phyloP scores from a whole-genome alignment of 2,888 invertebrate genomes.

The Reticulitermes lucifugus region DNA sequence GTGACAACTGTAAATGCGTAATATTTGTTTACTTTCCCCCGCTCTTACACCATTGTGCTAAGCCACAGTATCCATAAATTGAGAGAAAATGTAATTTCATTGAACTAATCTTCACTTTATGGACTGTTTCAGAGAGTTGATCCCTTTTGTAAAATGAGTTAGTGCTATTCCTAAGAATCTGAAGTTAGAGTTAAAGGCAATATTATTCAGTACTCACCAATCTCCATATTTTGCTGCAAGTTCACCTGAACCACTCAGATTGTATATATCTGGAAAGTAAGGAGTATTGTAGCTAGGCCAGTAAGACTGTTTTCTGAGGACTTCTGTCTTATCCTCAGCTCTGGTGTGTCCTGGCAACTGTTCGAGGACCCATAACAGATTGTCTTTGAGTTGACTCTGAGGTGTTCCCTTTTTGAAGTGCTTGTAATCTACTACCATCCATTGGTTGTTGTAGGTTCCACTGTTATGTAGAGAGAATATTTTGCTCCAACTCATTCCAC shows the following conservation, averaged over 20 bases:
- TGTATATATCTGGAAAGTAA: conserved; percentile 73
- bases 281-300: conserved; percentile 81
- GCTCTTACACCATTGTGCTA: no score
- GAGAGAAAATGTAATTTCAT: no score
- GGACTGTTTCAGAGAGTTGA: no score
- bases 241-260: conserved; percentile 70
- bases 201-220: conserved; percentile 59
- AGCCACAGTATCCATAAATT: no score
- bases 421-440: conserved; percentile 78
- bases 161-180: no score
- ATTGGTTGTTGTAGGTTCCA: conserved; percentile 83
- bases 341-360: conserved; percentile 67
- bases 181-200: background rate
- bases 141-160: no score
- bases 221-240: conserved; percentile 66
- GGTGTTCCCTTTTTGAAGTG: conserved; percentile 66
- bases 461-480: conserved; percentile 73
- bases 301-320: conserved; percentile 66
- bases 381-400: conserved; percentile 13
- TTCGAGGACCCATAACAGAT: conserved; percentile 72
- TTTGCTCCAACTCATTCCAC: conserved; percentile 71
- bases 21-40: no score
- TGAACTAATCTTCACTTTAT: no score
- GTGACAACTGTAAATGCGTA: no score
- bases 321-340: conserved; percentile 62